Evolutionary conservation across 1,140 invertebrate genomes (phyloP).

Genomic region (Sarcophaga peregrina): DNA sequence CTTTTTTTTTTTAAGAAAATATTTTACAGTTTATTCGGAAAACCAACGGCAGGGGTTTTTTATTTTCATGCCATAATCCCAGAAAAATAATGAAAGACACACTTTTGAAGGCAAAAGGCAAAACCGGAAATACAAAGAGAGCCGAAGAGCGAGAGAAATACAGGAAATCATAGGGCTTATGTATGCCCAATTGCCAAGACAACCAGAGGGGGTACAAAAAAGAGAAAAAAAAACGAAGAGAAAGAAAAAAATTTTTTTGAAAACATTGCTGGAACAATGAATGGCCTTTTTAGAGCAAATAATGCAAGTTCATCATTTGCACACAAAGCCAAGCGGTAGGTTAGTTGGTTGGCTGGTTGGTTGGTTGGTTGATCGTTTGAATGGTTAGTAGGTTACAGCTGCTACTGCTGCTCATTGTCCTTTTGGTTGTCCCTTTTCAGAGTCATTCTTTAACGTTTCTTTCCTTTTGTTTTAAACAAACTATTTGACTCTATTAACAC

Average conservation of each 20-base stretch:
- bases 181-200: slow-evolving; percentile 27
- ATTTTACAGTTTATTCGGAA: not conserved
- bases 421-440: not conserved
- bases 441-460: not conserved
- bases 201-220: not conserved
- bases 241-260: too few relatives aligned
- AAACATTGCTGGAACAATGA: too few relatives aligned
- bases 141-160: too few relatives aligned
- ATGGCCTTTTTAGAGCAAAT: too few relatives aligned
- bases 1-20: not conserved
- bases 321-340: too few relatives aligned
- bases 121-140: too few relatives aligned
- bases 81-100: not conserved
- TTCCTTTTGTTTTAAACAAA: not conserved
- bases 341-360: too few relatives aligned
- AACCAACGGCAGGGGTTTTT: not conserved
- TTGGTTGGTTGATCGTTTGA: too few relatives aligned
- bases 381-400: not conserved
- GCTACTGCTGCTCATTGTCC: not conserved
- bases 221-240: too few relatives aligned
- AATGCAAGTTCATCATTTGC: too few relatives aligned
- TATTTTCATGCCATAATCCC: not conserved
- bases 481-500: not conserved
- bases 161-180: not conserved
- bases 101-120: too few relatives aligned